These are phyloP conservation scores for Tigriopus japonicus DNA, from an alignment of 1,140 invertebrate genomes.

Conservation along the genomic window DNA sequence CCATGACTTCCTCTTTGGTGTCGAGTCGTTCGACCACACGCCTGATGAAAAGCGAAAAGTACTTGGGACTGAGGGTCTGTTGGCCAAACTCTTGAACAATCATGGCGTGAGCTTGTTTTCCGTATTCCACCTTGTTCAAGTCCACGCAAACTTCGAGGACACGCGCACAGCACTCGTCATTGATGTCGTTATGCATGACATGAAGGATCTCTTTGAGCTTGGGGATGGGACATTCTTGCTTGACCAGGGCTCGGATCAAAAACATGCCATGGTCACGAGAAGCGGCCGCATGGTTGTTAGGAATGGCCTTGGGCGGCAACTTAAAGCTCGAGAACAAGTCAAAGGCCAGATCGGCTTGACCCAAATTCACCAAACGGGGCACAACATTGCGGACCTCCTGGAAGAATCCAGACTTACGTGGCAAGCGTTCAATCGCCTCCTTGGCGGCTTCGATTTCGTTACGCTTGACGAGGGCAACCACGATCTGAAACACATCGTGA, in stretches of 20 bases:
- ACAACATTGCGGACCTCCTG: constrained; percentile 1
- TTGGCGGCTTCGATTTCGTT: not conserved
- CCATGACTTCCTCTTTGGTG: too few relatives aligned
- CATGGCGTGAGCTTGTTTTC: not conserved
- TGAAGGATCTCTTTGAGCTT: not conserved
- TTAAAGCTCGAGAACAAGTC: not conserved
- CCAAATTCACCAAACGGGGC: not conserved
- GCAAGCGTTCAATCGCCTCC: not conserved
- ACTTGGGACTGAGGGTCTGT: not conserved
- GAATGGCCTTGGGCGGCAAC: not conserved
- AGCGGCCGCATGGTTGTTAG: not conserved
- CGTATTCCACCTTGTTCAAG: not conserved
- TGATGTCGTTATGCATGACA: not conserved
- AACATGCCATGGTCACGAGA: not conserved
- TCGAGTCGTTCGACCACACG: too few relatives aligned
- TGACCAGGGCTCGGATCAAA: not conserved
- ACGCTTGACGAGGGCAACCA: not conserved
- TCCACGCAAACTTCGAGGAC: not conserved
- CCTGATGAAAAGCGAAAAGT: not conserved
- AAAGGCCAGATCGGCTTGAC: not conserved
- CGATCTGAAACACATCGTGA: constrained; percentile 7
- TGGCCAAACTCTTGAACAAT: not conserved
- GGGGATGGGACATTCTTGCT: not conserved
- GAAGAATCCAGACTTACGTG: constrained; percentile 5
- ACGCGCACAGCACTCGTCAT: not conserved